phyloP scores from a whole-genome alignment of 2,797 vertebrate genomes.

The Paratrypauchen microcephalus region DNA sequence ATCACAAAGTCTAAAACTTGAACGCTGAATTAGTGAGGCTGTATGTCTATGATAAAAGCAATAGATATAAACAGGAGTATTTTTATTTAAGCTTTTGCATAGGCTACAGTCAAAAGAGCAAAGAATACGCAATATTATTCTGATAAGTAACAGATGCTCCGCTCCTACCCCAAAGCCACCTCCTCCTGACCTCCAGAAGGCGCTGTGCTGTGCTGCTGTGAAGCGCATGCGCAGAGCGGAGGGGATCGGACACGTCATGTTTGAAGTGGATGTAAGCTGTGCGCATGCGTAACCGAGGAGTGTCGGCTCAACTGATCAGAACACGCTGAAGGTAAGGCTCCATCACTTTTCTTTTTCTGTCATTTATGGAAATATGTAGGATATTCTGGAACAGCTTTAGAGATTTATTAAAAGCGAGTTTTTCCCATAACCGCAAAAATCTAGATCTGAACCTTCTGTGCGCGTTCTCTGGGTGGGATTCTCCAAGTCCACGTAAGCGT shows the following conservation, averaged over 20 bases:
- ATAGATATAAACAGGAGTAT: too few relatives aligned
- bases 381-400: neutral
- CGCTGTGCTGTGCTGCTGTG: slow-evolving; percentile 2
- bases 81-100: too few relatives aligned
- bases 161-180: neutral
- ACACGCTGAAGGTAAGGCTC: slow-evolving; percentile 1
- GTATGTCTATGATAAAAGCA: too few relatives aligned
- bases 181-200: slow-evolving; percentile 34
- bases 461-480: neutral
- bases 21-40: too few relatives aligned
- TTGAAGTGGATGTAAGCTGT: slow-evolving; percentile 13
- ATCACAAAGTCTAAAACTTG: neutral
- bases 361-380: rapidly evolving
- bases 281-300: slow-evolving; percentile 35
- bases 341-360: neutral
- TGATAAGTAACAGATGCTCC: neutral
- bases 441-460: neutral
- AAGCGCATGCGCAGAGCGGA: neutral
- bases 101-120: too few relatives aligned
- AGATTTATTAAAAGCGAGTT: neutral
- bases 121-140: too few relatives aligned
- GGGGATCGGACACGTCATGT: slow-evolving; percentile 58
- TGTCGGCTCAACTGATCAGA: slow-evolving; percentile 15
- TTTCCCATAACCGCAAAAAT: neutral
- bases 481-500: slow-evolving; percentile 1